A percentile compares a stretch with the other conserved stretches of the same genome.
These are phyloP conservation scores for Porites australiensis DNA, from an alignment of 64 coral and sea anemone genomes.

Conservation along the genomic window DNA sequence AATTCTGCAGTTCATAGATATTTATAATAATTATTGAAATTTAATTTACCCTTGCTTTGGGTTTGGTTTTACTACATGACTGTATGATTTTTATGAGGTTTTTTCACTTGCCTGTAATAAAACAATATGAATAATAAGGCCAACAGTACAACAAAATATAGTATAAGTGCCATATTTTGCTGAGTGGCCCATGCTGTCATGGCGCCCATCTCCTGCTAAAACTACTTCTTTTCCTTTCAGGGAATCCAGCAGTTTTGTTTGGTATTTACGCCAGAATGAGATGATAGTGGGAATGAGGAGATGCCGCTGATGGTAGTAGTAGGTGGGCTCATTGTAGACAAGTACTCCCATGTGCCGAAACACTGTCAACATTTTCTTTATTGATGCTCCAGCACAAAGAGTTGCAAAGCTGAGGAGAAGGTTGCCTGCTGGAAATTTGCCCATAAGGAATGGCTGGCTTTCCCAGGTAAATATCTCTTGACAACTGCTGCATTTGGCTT, in stretches of 20 bases:
- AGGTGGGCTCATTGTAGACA: conserved; percentile 16
- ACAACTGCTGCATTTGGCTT: conserved; percentile 26
- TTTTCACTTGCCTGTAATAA: not conserved
- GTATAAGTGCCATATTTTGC: conserved; percentile 76
- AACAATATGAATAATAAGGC: conserved; percentile 39
- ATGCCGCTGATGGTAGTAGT: conserved; percentile 64
- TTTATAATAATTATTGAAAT: too few species aligned
- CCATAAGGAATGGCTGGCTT: conserved; percentile 50
- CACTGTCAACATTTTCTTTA: conserved; percentile 33
- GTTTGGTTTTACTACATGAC: not conserved
- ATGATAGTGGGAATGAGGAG: conserved; percentile 46
- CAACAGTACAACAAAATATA: conserved; percentile 64
- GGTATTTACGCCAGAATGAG: conserved; percentile 44
- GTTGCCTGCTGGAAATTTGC: conserved; percentile 71
- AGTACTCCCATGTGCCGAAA: conserved; percentile 38
- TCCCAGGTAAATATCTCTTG: conserved; percentile 38
- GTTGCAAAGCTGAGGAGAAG: conserved; percentile 67
- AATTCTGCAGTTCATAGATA: too few species aligned
- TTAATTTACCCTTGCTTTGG: not conserved
- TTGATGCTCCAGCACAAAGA: conserved; percentile 48
- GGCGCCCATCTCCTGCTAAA: conserved; percentile 69
- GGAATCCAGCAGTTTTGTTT: not conserved
- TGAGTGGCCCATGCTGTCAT: conserved; percentile 77
- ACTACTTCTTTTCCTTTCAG: conserved; percentile 57
- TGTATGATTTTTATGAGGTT: not conserved